Evolutionary conservation across 2,797 vertebrate genomes (phyloP).

Genomic region (Fringilla coelebs): DNA sequence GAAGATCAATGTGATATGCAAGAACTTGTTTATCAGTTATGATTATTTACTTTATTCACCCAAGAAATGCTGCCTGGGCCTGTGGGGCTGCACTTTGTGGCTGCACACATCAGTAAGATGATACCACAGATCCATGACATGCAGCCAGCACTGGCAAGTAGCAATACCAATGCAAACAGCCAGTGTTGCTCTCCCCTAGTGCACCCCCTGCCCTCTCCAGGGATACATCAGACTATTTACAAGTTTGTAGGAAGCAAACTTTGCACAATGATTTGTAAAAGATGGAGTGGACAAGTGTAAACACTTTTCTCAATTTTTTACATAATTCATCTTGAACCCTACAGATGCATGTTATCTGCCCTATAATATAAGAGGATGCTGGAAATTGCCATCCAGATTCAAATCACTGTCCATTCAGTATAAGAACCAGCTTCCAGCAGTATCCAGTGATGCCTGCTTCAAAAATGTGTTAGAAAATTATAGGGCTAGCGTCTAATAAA

Average conservation of each 20-base stretch:
- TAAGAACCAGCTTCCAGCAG: neutral
- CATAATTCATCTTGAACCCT: neutral
- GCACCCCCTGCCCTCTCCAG: neutral
- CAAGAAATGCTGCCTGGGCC: neutral
- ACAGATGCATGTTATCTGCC: neutral
- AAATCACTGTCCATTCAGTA: neutral
- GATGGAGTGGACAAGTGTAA: neutral
- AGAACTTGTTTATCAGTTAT: neutral
- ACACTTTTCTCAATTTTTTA: neutral
- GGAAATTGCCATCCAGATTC: neutral
- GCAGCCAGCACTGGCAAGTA: neutral
- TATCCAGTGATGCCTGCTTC: neutral
- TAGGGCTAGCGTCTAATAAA: neutral
- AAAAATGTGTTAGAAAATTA: neutral
- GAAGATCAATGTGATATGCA: neutral
- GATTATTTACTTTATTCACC: neutral
- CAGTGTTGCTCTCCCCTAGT: rapidly evolving
- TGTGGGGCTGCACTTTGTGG: neutral
- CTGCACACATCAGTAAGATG: neutral
- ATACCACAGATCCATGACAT: neutral
- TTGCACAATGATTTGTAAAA: neutral
- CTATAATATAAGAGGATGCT: neutral
- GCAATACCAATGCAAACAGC: neutral
- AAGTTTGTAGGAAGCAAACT: neutral
- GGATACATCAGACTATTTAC: neutral